Conservation (phyloP, 2,113 vertebrate species). For the Oceanodroma tethys region DNA sequence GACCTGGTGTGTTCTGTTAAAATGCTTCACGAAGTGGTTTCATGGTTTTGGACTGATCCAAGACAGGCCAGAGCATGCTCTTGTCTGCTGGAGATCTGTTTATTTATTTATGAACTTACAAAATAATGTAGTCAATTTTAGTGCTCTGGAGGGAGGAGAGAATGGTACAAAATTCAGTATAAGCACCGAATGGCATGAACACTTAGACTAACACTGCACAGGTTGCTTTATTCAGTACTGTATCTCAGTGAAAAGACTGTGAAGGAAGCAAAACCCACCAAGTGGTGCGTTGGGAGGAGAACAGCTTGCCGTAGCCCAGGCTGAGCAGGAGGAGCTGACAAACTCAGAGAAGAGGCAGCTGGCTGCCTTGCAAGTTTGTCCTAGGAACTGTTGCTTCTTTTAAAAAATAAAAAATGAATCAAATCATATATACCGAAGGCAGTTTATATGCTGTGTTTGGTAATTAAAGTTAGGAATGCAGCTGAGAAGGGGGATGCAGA, state of each 20-base stretch:
- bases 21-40: neutral
- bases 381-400: neutral
- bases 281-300: neutral
- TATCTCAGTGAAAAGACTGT: neutral
- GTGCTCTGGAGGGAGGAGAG: neutral
- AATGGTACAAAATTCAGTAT: neutral
- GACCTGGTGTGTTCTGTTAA: neutral
- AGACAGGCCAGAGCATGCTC: neutral
- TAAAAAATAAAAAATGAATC: neutral
- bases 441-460: neutral
- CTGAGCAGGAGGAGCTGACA: neutral
- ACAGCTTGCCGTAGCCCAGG: neutral
- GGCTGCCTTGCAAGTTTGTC: neutral
- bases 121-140: neutral
- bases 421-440: neutral
- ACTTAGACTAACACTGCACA: neutral
- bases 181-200: neutral
- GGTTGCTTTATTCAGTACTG: neutral
- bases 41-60: neutral
- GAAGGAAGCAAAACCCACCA: neutral
- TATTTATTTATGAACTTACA: neutral
- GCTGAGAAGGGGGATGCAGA: neutral
- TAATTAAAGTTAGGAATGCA: neutral
- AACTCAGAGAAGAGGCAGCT: neutral
- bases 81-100: neutral